Evolutionary conservation across 1,140 invertebrate genomes (phyloP), one percentile per base, ranked within the genome.

Genomic region (Drosophila burlai): DNA sequence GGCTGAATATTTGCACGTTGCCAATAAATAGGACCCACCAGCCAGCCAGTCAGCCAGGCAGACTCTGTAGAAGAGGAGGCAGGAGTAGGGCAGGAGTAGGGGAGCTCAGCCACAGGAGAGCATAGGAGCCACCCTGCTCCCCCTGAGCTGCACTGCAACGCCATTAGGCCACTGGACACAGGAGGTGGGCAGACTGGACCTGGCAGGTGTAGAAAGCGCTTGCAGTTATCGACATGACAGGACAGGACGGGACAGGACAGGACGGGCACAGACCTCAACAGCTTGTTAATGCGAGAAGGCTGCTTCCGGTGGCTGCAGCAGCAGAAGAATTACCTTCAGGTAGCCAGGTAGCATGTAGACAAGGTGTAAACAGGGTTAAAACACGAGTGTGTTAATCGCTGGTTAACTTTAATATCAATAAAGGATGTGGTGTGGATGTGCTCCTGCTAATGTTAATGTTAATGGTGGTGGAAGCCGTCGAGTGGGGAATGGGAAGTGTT

Each of bases 341-440:
- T 73, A 61, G 60, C 34, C 34, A n/a, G 58, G 60, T 24, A 26
- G 26, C 79, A 57, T 86, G 83, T 83, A 68, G 81, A 87, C 81
- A 89, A 79, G 80, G 77, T 89, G 83, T 87, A 87, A 86, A 87
- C 83, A 80, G 74, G 83, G 83, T 71, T 87, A 76, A 83, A 66
- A 49, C 26, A 61, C 54, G 47, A 52, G 40, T 49, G 40, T 49
- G 65, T 54, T 78, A 71, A 78, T 71, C 75, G 54, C 65, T 40
- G 47, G 52, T 58, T 67, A 75, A 78, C 65, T 24, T 24, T 78
- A 78, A 78, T 78, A 29, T 7, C 7, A 78, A 78, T 71, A 78
- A 71, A 46, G 34, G 34, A 46, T 29, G 65, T 18, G 36, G 26
- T 10, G 31, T 31, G 5, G 29, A 29, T 31, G 26, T 26, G 26